phyloP scores from a whole-genome alignment of 2,113 vertebrate genomes.

The Hippocampus mohnikei region DNA sequence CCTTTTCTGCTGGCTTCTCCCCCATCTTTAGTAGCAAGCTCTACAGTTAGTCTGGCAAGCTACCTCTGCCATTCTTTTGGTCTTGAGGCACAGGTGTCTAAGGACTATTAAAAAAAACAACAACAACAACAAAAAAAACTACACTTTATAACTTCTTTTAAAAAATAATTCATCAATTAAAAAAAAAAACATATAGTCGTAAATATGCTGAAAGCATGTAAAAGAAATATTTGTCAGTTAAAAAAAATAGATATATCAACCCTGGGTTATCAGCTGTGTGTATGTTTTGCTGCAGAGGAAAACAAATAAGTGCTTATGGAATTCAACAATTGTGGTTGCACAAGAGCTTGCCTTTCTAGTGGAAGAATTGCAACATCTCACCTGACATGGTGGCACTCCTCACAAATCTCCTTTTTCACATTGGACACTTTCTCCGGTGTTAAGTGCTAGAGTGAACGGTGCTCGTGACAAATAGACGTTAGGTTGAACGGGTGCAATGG shows the following conservation, averaged over 20 bases:
- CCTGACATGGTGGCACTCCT: neutral
- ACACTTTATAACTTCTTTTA: slow-evolving; percentile 9
- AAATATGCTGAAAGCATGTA: slow-evolving; percentile 23
- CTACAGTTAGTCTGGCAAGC: neutral
- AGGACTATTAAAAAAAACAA: slow-evolving; percentile 19
- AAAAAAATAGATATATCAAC: slow-evolving; percentile 9
- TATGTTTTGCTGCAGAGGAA: neutral
- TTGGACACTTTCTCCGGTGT: slow-evolving; percentile 10
- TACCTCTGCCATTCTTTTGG: slow-evolving; percentile 19
- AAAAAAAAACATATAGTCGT: slow-evolving; percentile 10
- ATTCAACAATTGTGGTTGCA: slow-evolving; percentile 20
- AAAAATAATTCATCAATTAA: slow-evolving; percentile 15
- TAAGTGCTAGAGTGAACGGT: slow-evolving; percentile 41
- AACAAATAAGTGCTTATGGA: slow-evolving; percentile 1
- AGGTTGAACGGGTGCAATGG: neutral
- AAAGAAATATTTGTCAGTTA: slow-evolving; percentile 20
- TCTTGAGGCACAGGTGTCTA: slow-evolving; percentile 16
- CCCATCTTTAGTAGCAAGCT: neutral
- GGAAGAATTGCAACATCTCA: neutral
- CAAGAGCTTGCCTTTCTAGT: neutral
- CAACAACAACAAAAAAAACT: slow-evolving; percentile 3
- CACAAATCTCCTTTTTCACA: neutral
- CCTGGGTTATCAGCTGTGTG: slow-evolving; percentile 3
- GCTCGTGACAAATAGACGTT: neutral
- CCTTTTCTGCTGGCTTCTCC: neutral